These are phyloP conservation scores for Dallia pectoralis DNA, from an alignment of 2,797 vertebrate species.

Conservation along the genomic window DNA sequence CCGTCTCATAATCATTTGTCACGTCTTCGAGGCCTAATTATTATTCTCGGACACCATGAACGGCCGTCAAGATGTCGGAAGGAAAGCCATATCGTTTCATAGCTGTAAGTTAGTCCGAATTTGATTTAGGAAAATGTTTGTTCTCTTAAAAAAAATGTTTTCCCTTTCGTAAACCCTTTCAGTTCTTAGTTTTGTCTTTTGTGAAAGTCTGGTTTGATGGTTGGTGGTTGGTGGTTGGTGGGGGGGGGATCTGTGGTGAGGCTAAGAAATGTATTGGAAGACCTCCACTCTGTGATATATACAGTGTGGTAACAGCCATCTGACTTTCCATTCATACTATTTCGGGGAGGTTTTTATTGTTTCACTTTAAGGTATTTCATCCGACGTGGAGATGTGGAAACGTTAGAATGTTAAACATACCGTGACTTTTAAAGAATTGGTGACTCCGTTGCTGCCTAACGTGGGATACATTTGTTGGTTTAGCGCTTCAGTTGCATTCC, in stretches of 20 bases:
- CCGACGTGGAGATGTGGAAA: neutral
- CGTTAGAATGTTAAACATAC: neutral
- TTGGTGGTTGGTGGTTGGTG: conserved; percentile 73
- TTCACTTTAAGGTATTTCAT: conserved; percentile 41
- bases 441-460: neutral
- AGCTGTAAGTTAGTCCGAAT: neutral
- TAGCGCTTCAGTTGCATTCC: conserved; percentile 11
- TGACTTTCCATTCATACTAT: conserved; percentile 71
- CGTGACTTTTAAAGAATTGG: neutral
- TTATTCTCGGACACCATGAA: neutral
- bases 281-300: conserved; percentile 66
- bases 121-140: conserved; percentile 21
- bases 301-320: conserved; percentile 72
- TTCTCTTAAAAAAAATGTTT: conserved; percentile 31
- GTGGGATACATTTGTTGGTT: conserved; percentile 13
- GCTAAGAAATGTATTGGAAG: conserved; percentile 69
- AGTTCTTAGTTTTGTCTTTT: conserved; percentile 56
- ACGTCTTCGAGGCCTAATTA: neutral
- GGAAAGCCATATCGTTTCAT: neutral
- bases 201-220: conserved; percentile 70
- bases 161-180: no score
- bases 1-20: conserved; percentile 10
- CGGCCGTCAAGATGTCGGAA: conserved; percentile 15
- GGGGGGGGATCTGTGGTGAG: conserved; percentile 72
- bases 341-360: conserved; percentile 42